Evolutionary conservation across 2,797 vertebrate genomes (phyloP).

Genomic region (Xenentodon cancila): DNA sequence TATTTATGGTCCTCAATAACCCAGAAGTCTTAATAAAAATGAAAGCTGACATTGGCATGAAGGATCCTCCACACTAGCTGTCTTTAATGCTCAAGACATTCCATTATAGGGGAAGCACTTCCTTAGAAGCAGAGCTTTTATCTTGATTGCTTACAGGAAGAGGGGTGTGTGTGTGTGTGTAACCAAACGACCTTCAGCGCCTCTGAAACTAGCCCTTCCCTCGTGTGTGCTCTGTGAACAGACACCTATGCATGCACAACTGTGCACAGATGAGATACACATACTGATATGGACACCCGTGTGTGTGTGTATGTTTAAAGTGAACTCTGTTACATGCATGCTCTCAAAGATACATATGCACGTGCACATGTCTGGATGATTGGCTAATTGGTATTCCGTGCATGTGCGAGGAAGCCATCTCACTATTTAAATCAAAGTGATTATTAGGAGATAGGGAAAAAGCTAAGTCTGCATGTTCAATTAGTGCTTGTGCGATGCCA

Average conservation of each 20-base stretch:
- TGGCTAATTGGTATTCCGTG: conserved; percentile 73
- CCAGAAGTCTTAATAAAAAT: conserved; percentile 89
- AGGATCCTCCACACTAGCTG: conserved; percentile 79
- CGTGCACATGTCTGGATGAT: conserved; percentile 41
- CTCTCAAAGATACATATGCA: conserved; percentile 35
- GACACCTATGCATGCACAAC: conserved; percentile 29
- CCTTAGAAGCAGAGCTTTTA: conserved; percentile 86
- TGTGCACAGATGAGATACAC: conserved; percentile 16
- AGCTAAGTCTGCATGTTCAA: conserved; percentile 82
- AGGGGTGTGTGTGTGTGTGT: conserved; percentile 31
- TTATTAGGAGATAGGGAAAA: conserved; percentile 78
- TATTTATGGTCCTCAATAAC: conserved; percentile 86
- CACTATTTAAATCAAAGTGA: conserved; percentile 79
- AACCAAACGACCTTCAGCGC: conserved; percentile 81
- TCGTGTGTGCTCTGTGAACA: conserved; percentile 34
- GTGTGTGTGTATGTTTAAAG: conserved; percentile 8
- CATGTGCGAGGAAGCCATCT: conserved; percentile 60
- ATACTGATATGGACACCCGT: conserved; percentile 7
- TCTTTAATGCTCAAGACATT: conserved; percentile 87
- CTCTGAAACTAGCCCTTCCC: conserved; percentile 63
- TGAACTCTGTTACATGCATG: conserved; percentile 8
- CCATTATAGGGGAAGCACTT: conserved; percentile 87
- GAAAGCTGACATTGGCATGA: conserved; percentile 86
- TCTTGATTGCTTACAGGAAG: conserved; percentile 90
- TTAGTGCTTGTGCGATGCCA: conserved; percentile 75